Evolutionary conservation across 2,888 invertebrate species (phyloP).

Genomic region (Saturnia japonica): DNA sequence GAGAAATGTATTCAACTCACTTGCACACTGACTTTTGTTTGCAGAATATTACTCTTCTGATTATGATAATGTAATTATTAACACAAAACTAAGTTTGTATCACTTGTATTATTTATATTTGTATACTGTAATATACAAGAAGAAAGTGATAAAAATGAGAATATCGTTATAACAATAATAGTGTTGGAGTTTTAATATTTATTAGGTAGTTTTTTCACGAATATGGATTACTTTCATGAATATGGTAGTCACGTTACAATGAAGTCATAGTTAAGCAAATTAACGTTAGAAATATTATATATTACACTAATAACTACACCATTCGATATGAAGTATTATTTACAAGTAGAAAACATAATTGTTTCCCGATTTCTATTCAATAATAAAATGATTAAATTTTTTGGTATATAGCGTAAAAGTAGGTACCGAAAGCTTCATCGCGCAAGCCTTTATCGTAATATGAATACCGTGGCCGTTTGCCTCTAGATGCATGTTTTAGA

Average conservation of each 20-base stretch:
- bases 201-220: neutral
- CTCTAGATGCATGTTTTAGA: slow-evolving; percentile 9
- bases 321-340: neutral
- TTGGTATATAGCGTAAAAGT: neutral
- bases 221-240: neutral
- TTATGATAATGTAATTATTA: no score
- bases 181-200: neutral
- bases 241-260: neutral
- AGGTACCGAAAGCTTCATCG: neutral
- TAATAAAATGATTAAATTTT: neutral
- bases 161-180: neutral
- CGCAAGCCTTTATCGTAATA: neutral
- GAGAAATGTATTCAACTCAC: slow-evolving; percentile 3
- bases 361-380: neutral
- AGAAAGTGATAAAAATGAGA: neutral
- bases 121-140: neutral
- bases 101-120: neutral
- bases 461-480: neutral
- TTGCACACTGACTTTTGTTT: neutral
- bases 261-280: neutral
- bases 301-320: neutral
- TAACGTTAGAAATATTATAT: neutral
- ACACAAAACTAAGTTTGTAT: neutral
- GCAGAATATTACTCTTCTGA: neutral
- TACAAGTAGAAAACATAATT: neutral